These are phyloP conservation scores for Gasteruption jaculator DNA, from an alignment of 2,888 invertebrate genomes.

Conservation along the genomic window DNA sequence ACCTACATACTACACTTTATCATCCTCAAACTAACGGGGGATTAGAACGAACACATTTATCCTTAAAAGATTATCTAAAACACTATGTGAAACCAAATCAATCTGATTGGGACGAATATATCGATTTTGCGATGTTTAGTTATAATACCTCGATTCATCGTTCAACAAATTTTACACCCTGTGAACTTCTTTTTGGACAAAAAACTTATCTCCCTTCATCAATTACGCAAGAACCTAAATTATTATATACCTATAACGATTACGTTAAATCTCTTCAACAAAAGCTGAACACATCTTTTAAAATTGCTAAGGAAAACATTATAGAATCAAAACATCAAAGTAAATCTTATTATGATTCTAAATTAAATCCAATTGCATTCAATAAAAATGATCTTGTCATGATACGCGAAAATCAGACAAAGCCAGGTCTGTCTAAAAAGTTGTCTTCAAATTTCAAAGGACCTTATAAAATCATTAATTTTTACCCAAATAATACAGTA, in stretches of 20 bases:
- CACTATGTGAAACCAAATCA: conserved; percentile 31
- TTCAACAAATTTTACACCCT: no score
- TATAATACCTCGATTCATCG: no score
- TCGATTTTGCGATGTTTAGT: conserved; percentile 32
- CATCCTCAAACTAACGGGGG: no score
- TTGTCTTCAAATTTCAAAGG: no score
- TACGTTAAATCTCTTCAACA: no score
- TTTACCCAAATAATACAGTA: no score
- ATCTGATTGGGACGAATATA: conserved; percentile 35
- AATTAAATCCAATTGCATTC: conserved; percentile 16
- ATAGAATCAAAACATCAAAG: conserved; percentile 27
- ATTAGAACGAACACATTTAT: conserved; percentile 36
- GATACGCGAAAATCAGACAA: no score
- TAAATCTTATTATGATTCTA: conserved; percentile 26
- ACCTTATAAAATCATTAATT: no score
- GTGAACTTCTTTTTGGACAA: no score
- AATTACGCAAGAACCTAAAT: conserved; percentile 30
- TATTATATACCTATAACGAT: conserved; percentile 32
- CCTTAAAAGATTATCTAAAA: conserved; percentile 33
- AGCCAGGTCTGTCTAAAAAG: no score
- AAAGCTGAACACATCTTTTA: no score
- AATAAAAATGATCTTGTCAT: conserved; percentile 22
- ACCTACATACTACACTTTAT: conserved; percentile 30
- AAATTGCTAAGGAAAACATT: no score
- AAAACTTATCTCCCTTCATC: conserved; percentile 17